Evolutionary conservation across 2,113 vertebrate species (phyloP).

Genomic region (Tetrax tetrax): DNA sequence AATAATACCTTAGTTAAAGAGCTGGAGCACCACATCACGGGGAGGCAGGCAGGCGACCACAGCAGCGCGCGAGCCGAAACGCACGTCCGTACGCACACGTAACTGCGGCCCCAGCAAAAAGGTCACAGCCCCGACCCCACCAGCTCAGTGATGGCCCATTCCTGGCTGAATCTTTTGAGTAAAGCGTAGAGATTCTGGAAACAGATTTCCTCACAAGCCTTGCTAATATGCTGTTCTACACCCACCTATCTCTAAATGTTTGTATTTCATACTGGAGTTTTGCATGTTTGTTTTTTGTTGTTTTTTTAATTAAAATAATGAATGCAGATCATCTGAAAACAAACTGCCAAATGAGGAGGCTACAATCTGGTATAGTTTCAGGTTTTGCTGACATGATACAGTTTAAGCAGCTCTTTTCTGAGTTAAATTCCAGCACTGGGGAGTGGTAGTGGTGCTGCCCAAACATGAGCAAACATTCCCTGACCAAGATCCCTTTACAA

Average conservation of each 20-base stretch:
- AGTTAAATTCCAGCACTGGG: background rate
- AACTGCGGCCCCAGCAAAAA: background rate
- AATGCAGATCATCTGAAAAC: background rate
- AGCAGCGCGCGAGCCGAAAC: fast-evolving
- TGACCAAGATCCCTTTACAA: background rate
- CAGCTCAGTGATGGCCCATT: background rate
- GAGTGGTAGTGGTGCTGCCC: background rate
- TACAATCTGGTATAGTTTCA: background rate
- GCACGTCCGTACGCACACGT: fast-evolving
- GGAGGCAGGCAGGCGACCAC: fast-evolving
- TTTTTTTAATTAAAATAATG: background rate
- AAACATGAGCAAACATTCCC: background rate
- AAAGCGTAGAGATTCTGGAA: background rate
- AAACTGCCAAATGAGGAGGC: background rate
- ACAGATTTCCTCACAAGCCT: background rate
- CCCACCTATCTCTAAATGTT: background rate
- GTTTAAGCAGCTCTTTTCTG: background rate
- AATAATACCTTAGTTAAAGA: background rate
- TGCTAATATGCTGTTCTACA: background rate
- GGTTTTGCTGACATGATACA: background rate
- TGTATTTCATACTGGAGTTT: background rate
- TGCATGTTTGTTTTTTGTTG: background rate
- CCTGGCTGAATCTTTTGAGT: background rate
- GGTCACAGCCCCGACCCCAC: background rate
- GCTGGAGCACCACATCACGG: fast-evolving